A percentile compares a stretch with the other conserved stretches of the same genome.
These are phyloP conservation scores for Cephus runcator DNA, from an alignment of 2,888 invertebrate species.

Conservation along the genomic window DNA sequence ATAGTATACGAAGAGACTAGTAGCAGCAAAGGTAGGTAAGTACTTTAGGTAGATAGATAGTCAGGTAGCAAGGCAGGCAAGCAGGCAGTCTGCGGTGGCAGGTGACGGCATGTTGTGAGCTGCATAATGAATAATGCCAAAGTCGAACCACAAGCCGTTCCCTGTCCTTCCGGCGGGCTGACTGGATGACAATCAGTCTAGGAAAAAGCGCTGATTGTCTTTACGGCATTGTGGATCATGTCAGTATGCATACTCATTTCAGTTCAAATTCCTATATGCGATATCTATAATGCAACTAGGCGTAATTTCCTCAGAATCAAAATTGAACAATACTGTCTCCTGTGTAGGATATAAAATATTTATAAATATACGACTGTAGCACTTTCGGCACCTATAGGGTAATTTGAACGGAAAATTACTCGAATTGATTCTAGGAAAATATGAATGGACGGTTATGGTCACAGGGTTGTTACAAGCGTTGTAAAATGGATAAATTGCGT, in stretches of 20 bases:
- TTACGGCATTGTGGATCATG: conserved; percentile 43
- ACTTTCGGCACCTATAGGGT: too few species aligned
- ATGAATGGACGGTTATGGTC: background rate
- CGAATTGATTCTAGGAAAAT: background rate
- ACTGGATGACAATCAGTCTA: conserved; percentile 61
- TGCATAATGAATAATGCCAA: conserved; percentile 63
- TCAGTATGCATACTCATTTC: conserved; percentile 2
- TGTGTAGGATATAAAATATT: background rate
- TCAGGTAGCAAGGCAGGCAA: background rate
- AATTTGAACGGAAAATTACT: background rate
- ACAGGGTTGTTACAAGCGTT: background rate
- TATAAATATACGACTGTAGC: too few species aligned
- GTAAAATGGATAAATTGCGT: background rate
- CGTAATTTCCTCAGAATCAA: background rate
- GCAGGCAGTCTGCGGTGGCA: conserved; percentile 36
- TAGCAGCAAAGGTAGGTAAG: background rate
- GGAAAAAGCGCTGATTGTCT: conserved; percentile 60
- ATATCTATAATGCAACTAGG: background rate
- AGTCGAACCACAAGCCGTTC: conserved; percentile 61
- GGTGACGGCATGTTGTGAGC: conserved; percentile 61
- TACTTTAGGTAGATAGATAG: background rate
- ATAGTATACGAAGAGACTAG: background rate
- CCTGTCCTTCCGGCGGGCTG: conserved; percentile 59
- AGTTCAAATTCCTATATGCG: background rate
- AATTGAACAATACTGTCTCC: background rate